Base-by-base conservation (phyloP, 2,888 invertebrate genomes). In the Scaptomyza cyrtandrae region DNA sequence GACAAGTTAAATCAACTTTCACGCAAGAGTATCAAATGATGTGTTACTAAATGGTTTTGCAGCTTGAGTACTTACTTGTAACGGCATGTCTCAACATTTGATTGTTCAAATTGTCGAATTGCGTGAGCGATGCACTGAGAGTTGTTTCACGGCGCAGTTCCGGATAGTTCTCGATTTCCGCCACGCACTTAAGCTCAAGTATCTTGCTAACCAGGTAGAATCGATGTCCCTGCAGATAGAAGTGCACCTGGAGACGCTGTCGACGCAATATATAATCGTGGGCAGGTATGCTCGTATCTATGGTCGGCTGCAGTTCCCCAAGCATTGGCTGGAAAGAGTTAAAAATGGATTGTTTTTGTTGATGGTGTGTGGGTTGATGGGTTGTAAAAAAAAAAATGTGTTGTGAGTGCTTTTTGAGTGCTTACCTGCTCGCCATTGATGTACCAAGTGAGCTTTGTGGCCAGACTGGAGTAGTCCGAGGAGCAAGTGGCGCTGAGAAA, bases 351-450 rank as follows among this genome's bases (percentile, higher is more conserved):
- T 19, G n/a, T 13, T 7, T 7, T 11, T n/a, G 46, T 11, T 29
- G 3, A 6, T 13, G 11, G 11, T 49, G n/a, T 1, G 45, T 29
- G 11, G 9, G 46, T 11, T 31, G 3, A 6, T 13, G 13, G 11
- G 19, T 19, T 49, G n/a, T 1, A 27, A 6, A 50, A 16, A 29
- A 27, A 6, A 50, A 16, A 29, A 13, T 6, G 14, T 41, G 39
- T 41, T 46, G n/a, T 31, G 45, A 48, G 27, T 44, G 50, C 14
- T 16, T 35, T n/a, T n/a, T 45, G 14, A 3, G 10, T 24, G 50
- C 79, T 74, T 75, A 92, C 92, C 91, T 91, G 90, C 67, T 92
- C 91, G 59, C 91, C 91, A 76, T 92, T 92, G 60, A 92, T 92
- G 66, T 90, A 92, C 92, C 92, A 92, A n/a, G 90, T 91, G 19